Conservation (phyloP, 2,113 vertebrate species). For the Maccullochella peelii region DNA sequence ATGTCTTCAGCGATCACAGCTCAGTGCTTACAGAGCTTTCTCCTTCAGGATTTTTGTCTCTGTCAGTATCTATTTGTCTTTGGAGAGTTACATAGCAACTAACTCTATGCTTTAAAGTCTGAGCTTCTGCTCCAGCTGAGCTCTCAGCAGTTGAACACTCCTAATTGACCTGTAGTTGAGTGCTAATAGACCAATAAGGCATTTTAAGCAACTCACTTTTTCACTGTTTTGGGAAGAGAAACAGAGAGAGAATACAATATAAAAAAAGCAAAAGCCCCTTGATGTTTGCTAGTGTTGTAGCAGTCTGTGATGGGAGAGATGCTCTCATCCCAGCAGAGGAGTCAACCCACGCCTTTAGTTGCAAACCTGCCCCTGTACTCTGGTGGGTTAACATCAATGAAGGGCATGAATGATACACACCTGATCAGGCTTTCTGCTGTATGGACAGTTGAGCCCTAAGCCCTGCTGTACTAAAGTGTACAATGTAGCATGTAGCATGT, state of each 20-base stretch:
- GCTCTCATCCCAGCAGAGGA: slow-evolving; percentile 68
- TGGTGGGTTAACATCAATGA: slow-evolving; percentile 58
- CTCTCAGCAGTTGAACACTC: slow-evolving; percentile 53
- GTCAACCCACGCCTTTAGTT: slow-evolving; percentile 52
- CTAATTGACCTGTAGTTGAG: slow-evolving; percentile 71
- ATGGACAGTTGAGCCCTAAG: slow-evolving; percentile 22
- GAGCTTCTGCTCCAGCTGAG: slow-evolving; percentile 60
- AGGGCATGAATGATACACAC: slow-evolving; percentile 54
- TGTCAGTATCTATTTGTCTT: slow-evolving; percentile 56
- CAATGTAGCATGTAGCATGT: slow-evolving; percentile 27
- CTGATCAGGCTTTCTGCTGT: slow-evolving; percentile 49
- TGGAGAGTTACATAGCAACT: slow-evolving; percentile 31
- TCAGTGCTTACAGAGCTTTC: slow-evolving; percentile 31
- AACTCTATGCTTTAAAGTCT: slow-evolving; percentile 60
- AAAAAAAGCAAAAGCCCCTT: slow-evolving; percentile 61
- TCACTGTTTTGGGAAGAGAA: slow-evolving; percentile 28
- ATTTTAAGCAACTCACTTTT: slow-evolving; percentile 34
- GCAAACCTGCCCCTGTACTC: slow-evolving; percentile 48
- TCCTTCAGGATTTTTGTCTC: slow-evolving; percentile 37
- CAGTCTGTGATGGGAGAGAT: slow-evolving; percentile 65
- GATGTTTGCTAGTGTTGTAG: slow-evolving; percentile 70
- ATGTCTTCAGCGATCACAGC: slow-evolving; percentile 55
- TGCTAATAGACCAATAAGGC: slow-evolving; percentile 63
- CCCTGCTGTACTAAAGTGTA: slow-evolving; percentile 13
- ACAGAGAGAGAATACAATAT: slow-evolving; percentile 41